Evolutionary conservation across 2,113 vertebrate genomes (phyloP).

Genomic region (Xyrauchen texanus): DNA sequence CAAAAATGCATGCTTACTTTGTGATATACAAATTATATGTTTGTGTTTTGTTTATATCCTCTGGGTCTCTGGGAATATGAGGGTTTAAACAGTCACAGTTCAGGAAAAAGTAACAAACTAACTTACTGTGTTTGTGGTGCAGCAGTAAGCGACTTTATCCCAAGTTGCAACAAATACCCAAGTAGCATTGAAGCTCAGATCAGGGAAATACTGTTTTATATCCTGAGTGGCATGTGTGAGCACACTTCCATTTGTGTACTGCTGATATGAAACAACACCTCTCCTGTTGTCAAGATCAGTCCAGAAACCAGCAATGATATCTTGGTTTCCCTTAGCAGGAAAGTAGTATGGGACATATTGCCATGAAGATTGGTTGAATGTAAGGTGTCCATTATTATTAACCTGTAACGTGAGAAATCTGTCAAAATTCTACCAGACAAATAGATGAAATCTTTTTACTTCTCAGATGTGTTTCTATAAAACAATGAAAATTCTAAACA

Average conservation of each 20-base stretch:
- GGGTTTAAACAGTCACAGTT: too few species aligned
- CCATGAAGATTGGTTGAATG: constrained; percentile 10
- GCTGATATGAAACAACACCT: constrained; percentile 50
- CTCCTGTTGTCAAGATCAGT: neutral
- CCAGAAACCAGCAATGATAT: constrained; percentile 57
- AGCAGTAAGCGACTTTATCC: constrained; percentile 36
- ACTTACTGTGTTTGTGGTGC: neutral
- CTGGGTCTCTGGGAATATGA: too few species aligned
- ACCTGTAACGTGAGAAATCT: constrained; percentile 11
- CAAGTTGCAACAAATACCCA: constrained; percentile 65
- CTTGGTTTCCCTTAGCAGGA: neutral
- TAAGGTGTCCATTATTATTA: constrained; percentile 38
- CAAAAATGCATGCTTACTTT: too few species aligned
- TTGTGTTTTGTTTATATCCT: too few species aligned
- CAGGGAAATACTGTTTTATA: constrained; percentile 51
- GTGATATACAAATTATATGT: too few species aligned
- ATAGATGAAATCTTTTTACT: neutral
- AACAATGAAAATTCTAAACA: too few species aligned
- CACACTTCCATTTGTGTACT: fast-evolving
- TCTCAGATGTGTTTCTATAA: neutral
- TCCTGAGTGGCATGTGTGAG: constrained; percentile 34
- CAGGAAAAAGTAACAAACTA: neutral
- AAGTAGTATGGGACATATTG: fast-evolving
- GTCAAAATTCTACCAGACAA: too few species aligned
- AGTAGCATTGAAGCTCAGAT: fast-evolving